These are phyloP conservation scores for Choristoneura fumiferana DNA, from an alignment of 1,140 invertebrate genomes.

Conservation along the genomic window DNA sequence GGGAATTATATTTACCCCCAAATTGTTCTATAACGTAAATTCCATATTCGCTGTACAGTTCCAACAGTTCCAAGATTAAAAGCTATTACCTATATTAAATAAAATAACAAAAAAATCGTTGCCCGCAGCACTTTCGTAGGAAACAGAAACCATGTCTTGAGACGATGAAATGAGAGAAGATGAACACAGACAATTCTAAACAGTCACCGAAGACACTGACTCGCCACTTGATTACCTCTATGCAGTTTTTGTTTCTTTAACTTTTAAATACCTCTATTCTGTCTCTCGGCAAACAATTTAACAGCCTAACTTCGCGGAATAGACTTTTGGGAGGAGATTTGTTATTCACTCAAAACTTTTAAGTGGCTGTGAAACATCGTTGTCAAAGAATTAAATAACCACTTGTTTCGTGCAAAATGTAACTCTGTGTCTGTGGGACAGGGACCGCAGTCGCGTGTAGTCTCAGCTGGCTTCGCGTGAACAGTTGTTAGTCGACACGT, in stretches of 20 bases:
- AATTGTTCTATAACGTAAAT: too few relatives aligned
- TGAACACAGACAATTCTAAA: not conserved
- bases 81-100: too few relatives aligned
- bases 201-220: slow-evolving; percentile 7
- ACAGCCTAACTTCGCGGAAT: slow-evolving; percentile 64
- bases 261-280: slow-evolving; percentile 59
- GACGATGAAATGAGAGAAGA: slow-evolving; percentile 3
- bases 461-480: slow-evolving; percentile 23
- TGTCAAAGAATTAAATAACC: slow-evolving; percentile 65
- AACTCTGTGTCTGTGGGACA: slow-evolving; percentile 32
- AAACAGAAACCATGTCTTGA: not conserved
- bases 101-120: too few relatives aligned
- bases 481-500: slow-evolving; percentile 43
- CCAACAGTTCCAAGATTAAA: too few relatives aligned
- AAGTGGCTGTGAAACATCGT: slow-evolving; percentile 72
- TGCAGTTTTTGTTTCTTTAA: slow-evolving; percentile 37
- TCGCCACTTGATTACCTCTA: slow-evolving; percentile 32
- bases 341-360: slow-evolving; percentile 75
- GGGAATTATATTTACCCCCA: too few relatives aligned
- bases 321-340: slow-evolving; percentile 71
- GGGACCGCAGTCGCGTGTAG: slow-evolving; percentile 34
- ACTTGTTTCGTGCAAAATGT: slow-evolving; percentile 33
- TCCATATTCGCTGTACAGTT: too few relatives aligned
- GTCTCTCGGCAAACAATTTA: slow-evolving; percentile 69
- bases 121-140: too few relatives aligned